These are phyloP conservation scores for Tichodroma muraria DNA, from an alignment of 2,113 vertebrate genomes.

Conservation along the genomic window DNA sequence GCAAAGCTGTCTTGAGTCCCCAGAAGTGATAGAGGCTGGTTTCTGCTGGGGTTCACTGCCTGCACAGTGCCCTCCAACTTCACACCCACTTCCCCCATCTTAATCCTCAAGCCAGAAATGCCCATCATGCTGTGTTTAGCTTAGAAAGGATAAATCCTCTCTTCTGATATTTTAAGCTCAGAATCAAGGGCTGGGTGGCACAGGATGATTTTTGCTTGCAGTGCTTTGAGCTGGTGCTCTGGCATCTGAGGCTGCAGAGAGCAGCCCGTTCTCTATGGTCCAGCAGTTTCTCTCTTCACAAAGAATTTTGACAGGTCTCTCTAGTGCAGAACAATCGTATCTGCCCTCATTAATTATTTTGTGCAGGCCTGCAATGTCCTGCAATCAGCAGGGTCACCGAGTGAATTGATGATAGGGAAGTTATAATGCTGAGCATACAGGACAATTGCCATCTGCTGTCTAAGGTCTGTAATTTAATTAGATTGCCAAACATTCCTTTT, in stretches of 20 bases:
- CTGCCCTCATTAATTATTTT: constrained; percentile 69
- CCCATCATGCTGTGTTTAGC: not conserved
- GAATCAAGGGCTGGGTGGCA: not conserved
- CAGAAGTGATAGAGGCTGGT: not conserved
- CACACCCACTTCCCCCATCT: not conserved
- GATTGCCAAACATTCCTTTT: constrained; percentile 53
- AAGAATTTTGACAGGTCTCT: constrained; percentile 58
- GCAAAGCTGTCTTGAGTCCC: not conserved
- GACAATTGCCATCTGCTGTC: constrained; percentile 66
- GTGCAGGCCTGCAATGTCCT: constrained; percentile 47
- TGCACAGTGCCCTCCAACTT: not conserved
- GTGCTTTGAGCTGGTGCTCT: not conserved
- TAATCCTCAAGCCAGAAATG: not conserved
- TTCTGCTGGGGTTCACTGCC: not conserved
- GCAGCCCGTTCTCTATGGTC: not conserved
- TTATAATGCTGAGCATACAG: constrained; percentile 67
- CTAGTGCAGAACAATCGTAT: constrained; percentile 44
- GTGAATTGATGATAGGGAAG: constrained; percentile 65
- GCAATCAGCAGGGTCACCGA: constrained; percentile 60
- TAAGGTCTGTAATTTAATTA: constrained; percentile 69
- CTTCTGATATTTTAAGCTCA: not conserved
- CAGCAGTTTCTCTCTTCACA: constrained; percentile 44
- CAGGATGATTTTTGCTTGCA: not conserved
- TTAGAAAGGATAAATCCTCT: not conserved
- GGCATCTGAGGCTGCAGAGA: not conserved